These are phyloP conservation scores for Luidia sarsii DNA, from an alignment of 53 echinoderm and acorn worm species.

Conservation along the genomic window DNA sequence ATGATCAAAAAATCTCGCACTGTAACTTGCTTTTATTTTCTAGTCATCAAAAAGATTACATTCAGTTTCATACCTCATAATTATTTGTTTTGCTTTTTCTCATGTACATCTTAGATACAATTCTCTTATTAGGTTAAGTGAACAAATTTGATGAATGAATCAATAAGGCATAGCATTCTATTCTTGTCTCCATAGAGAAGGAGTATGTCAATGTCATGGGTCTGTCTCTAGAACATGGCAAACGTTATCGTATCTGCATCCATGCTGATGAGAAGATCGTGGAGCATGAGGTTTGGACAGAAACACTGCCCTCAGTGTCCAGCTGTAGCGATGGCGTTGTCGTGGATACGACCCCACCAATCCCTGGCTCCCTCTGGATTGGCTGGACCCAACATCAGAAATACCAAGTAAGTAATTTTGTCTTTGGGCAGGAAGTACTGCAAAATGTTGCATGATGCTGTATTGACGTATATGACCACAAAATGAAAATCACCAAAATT, in stretches of 20 bases:
- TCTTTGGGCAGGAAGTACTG: not conserved
- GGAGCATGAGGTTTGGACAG: slow-evolving; percentile 31
- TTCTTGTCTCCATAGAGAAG: slow-evolving; percentile 15
- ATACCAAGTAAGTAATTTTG: slow-evolving; percentile 29
- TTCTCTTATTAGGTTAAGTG: not conserved
- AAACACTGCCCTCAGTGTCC: slow-evolving; percentile 49
- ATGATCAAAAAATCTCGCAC: not conserved
- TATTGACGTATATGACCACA: not conserved
- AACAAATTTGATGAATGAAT: not conserved
- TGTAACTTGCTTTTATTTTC: too few relatives aligned
- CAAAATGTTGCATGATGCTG: not conserved
- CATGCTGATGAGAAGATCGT: slow-evolving; percentile 43
- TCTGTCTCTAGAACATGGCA: slow-evolving; percentile 41
- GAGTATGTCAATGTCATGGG: slow-evolving; percentile 50
- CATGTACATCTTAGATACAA: too few relatives aligned
- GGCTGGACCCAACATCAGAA: slow-evolving; percentile 35
- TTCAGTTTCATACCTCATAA: too few relatives aligned
- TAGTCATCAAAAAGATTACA: too few relatives aligned
- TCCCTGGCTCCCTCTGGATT: slow-evolving; percentile 44
- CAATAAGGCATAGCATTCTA: not conserved
- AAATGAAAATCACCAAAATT: not conserved
- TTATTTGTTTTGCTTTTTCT: too few relatives aligned
- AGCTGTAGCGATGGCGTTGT: slow-evolving; percentile 52
- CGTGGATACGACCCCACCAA: slow-evolving; percentile 57
- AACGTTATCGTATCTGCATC: slow-evolving; percentile 59